Evolutionary conservation across 2,888 invertebrate species (phyloP).

Genomic region (Tetragnatha montana): DNA sequence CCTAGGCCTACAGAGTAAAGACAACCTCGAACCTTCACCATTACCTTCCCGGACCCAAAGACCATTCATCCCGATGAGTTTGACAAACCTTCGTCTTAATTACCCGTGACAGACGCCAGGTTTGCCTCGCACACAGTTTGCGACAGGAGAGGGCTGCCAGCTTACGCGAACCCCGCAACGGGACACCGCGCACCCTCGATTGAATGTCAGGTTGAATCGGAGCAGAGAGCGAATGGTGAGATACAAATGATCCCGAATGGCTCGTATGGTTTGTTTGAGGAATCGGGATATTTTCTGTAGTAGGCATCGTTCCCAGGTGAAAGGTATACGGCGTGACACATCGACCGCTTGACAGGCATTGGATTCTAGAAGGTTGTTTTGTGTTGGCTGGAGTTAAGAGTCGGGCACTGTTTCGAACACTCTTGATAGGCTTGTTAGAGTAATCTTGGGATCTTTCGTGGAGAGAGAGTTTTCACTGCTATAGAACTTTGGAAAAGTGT

Average conservation of each 20-base stretch:
- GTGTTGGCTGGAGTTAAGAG: too few relatives aligned
- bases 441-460: too few relatives aligned
- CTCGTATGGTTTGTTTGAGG: background rate
- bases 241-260: conserved; percentile 16
- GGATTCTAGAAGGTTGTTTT: too few relatives aligned
- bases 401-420: background rate
- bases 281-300: background rate
- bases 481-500: too few relatives aligned
- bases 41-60: background rate
- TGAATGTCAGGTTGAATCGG: conserved; percentile 15
- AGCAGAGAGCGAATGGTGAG: conserved; percentile 32
- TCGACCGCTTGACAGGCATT: too few relatives aligned
- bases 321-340: background rate
- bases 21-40: background rate
- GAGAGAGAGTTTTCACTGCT: background rate
- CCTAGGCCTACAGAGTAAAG: too few relatives aligned
- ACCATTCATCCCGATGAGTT: conserved; percentile 26
- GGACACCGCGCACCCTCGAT: conserved; percentile 16
- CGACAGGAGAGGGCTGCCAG: conserved; percentile 50
- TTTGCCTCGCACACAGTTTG: conserved; percentile 38
- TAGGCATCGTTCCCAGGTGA: background rate
- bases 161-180: conserved; percentile 37
- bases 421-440: conserved; percentile 14
- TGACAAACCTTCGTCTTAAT: conserved; percentile 53
- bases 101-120: conserved; percentile 56